A percentile compares a stretch with the other conserved stretches of the same genome.
phyloP scores from a whole-genome alignment of 2,797 vertebrate genomes.

The Sebastes itinus region DNA sequence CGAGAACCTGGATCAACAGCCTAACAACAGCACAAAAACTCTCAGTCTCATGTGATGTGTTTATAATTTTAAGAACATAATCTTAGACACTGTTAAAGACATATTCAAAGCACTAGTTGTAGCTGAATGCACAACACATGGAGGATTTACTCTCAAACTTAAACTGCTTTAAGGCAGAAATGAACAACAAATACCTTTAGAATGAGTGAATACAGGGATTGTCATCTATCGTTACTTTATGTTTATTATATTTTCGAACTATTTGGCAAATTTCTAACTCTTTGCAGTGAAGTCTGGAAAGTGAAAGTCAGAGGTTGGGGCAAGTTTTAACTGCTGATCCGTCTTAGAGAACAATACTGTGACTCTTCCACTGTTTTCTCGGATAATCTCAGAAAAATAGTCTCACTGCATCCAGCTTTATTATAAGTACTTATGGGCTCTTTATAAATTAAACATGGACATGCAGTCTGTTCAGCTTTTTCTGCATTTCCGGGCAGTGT shows the following conservation, averaged over 20 bases:
- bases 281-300: not conserved
- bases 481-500: not conserved
- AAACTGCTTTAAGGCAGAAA: not conserved
- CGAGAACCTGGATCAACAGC: not conserved
- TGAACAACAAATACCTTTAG: not conserved
- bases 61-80: not conserved
- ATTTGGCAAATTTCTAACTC: not conserved
- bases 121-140: not conserved
- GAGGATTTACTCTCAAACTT: not conserved
- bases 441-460: constrained; percentile 21
- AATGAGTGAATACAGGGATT: not conserved
- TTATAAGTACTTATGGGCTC: not conserved
- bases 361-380: not conserved
- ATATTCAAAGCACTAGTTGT: not conserved
- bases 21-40: not conserved
- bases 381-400: not conserved
- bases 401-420: not conserved
- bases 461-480: not conserved
- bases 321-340: not conserved
- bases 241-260: not conserved
- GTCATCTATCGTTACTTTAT: not conserved
- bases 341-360: not conserved
- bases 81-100: not conserved
- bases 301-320: not conserved
- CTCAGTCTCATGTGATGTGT: not conserved